Evolutionary conservation across 2,888 invertebrate genomes (phyloP), one percentile per base, ranked within the genome.

Genomic region (Leucophenga montana): DNA sequence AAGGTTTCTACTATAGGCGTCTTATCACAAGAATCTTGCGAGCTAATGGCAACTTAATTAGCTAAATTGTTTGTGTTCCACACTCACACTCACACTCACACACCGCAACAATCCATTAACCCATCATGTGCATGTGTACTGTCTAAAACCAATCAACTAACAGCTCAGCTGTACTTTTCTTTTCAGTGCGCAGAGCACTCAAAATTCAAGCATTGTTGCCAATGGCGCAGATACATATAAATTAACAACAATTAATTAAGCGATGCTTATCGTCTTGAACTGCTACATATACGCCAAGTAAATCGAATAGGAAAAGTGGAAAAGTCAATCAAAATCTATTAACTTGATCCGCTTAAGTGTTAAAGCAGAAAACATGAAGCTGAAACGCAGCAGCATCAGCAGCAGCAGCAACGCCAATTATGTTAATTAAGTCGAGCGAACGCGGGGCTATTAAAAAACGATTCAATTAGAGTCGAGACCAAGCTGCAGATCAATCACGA

Each of bases 401-500:
- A n/a, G n/a, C n/a, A n/a, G n/a, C n/a, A n/a, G n/a, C n/a, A n/a
- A n/a, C 75, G 71, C 78, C 84, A 78, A 85, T 85, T 85, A 83
- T 84, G 82, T 79, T 84, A 85, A 85, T 85, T 79, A 78, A 80
- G 78, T 69, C 56, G 71, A 68, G 56, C 1, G 22, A 44, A 59
- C 68, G 39, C 22, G 56, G 46, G 57, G 33, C 65, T 56, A 62
- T 73, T 71, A 69, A 73, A 73, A 75, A 80, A 80, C 85, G 77
- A 78, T 85, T 85, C 85, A 85, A 83, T 85, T 85, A 85, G 84
- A 81, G 74, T 71, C 77, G 16, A 61, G 48, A 61, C 50, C 39
- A 4, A 77, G 71, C 77, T 75, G 48, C 44, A 76, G 74, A 82
- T 81, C 84, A 82, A 81, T 81, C 80, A 78, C 78, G 54, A 66